Conservation (phyloP, 2,113 vertebrate genomes). For the Oreotrochilus melanogaster region DNA sequence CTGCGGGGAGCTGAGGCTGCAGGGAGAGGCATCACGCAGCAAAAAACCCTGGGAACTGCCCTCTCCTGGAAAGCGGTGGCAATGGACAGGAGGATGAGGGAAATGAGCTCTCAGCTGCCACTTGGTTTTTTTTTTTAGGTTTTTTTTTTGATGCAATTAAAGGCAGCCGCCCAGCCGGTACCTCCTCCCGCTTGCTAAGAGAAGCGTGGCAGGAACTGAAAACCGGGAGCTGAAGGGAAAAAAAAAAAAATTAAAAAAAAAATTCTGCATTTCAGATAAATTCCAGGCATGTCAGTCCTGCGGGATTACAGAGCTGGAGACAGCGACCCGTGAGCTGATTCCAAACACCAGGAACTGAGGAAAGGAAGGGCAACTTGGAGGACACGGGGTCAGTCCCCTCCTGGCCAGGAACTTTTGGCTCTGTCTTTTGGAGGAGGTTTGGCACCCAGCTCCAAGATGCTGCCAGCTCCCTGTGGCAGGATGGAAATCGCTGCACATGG, state of each 20-base stretch:
- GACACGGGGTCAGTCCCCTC: background rate
- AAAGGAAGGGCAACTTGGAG: background rate
- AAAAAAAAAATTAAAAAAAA: background rate
- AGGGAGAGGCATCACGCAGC: background rate
- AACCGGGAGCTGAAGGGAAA: background rate
- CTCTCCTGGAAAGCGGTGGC: background rate
- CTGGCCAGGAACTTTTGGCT: background rate
- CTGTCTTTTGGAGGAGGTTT: background rate
- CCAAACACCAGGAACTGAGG: background rate
- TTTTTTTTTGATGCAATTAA: constrained; percentile 4
- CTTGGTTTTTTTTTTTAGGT: background rate
- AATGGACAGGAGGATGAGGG: background rate
- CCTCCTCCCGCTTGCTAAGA: background rate
- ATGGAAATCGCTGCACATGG: background rate
- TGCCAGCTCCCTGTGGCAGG: background rate
- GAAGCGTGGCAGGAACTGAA: constrained; percentile 24
- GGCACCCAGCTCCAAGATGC: background rate
- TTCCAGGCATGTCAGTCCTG: constrained; percentile 18
- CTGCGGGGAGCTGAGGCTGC: rapidly evolving
- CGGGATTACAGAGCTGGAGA: background rate
- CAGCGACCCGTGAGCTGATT: background rate
- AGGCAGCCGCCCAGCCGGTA: constrained; percentile 15
- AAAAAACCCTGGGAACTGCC: background rate
- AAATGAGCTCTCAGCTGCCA: constrained; percentile 4
- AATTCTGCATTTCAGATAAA: constrained; percentile 47